Percentiles rank a stretch among this genome's conserved stretches.
These are phyloP conservation scores for Urocolius indicus DNA, from an alignment of 2,113 vertebrate genomes.

Conservation along the genomic window DNA sequence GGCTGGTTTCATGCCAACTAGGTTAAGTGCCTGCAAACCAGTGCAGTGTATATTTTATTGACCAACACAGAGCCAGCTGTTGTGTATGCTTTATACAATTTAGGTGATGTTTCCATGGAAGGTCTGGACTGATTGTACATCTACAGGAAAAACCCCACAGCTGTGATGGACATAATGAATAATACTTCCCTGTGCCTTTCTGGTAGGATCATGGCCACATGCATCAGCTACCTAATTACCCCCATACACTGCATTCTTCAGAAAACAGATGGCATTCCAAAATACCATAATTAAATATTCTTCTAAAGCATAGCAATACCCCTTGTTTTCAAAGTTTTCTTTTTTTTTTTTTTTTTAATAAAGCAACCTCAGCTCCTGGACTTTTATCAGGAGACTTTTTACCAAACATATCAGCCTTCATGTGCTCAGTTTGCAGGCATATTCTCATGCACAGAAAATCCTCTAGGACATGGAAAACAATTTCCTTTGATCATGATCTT, in stretches of 20 bases:
- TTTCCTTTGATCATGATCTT: background rate
- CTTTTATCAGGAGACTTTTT: background rate
- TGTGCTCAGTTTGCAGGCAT: background rate
- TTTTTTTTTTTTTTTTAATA: background rate
- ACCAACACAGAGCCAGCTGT: background rate
- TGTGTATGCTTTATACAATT: background rate
- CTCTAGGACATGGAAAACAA: background rate
- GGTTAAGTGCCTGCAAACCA: background rate
- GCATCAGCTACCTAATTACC: background rate
- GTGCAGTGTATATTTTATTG: background rate
- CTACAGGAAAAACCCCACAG: background rate
- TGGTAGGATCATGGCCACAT: background rate
- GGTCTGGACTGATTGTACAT: background rate
- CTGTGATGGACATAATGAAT: background rate
- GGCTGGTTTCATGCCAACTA: background rate
- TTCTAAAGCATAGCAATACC: background rate
- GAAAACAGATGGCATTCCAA: background rate
- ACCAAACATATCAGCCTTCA: background rate
- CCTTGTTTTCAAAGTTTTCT: background rate
- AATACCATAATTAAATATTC: background rate
- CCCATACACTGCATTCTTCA: background rate
- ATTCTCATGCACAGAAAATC: background rate
- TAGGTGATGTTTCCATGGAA: background rate
- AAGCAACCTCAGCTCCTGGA: background rate
- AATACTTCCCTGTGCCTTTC: background rate